Conservation (phyloP, 2,113 vertebrate genomes). For the Coregonus clupeaformis region DNA sequence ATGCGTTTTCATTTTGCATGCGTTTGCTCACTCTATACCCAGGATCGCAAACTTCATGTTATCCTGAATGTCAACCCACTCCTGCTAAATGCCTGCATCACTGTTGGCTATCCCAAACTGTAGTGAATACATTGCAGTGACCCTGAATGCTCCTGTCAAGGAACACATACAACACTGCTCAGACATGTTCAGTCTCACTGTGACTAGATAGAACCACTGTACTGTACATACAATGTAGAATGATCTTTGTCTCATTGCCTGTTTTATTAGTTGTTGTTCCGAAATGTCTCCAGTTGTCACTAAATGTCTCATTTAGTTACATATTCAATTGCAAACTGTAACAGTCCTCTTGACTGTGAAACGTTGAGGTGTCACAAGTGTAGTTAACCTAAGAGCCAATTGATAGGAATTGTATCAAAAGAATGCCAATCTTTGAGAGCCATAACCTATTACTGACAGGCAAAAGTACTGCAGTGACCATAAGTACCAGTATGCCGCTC, state of each 20-base stretch:
- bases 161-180: neutral
- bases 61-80: conserved; percentile 60
- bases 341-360: neutral
- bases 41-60: conserved; percentile 46
- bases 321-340: neutral
- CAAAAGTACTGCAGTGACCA: conserved; percentile 4
- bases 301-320: conserved; percentile 7
- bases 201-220: conserved; percentile 34
- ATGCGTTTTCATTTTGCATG: conserved; percentile 55
- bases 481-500: conserved; percentile 30
- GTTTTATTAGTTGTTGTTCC: no score
- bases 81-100: conserved; percentile 63
- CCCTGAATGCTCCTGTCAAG: conserved; percentile 16
- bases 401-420: conserved; percentile 1
- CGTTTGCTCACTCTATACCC: conserved; percentile 8
- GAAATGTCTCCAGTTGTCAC: no score
- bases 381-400: neutral
- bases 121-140: conserved; percentile 42
- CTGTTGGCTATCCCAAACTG: conserved; percentile 48
- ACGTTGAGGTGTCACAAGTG: neutral
- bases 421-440: no score
- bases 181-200: neutral
- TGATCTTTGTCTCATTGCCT: conserved; percentile 27
- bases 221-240: conserved; percentile 39
- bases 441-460: neutral